Conservation (phyloP, 2,888 invertebrate species). For the Lasioglossum vierecki region DNA sequence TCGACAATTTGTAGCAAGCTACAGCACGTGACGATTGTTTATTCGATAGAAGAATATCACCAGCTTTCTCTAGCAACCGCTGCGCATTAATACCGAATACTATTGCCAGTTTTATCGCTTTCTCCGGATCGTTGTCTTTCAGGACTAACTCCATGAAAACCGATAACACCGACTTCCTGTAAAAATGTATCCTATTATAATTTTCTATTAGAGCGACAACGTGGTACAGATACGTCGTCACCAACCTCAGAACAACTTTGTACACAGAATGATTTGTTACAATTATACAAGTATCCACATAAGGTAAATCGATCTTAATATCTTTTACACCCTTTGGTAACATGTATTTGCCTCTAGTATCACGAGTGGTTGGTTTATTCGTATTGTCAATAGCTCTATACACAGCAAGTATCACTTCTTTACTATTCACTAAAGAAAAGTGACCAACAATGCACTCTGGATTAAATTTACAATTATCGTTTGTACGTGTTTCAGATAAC, state of each 20-base stretch:
- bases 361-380: slow-evolving; percentile 74
- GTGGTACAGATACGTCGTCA: slow-evolving; percentile 31
- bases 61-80: slow-evolving; percentile 90
- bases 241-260: slow-evolving; percentile 86
- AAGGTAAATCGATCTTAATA: slow-evolving; percentile 83
- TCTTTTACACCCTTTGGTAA: slow-evolving; percentile 84
- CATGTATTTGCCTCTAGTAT: slow-evolving; percentile 78
- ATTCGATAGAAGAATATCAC: slow-evolving; percentile 91
- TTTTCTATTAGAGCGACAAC: not conserved
- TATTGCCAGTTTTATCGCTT: slow-evolving; percentile 86
- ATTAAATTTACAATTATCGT: slow-evolving; percentile 86
- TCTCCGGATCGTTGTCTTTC: slow-evolving; percentile 85
- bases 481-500: slow-evolving; percentile 85
- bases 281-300: slow-evolving; percentile 86
- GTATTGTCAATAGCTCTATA: slow-evolving; percentile 84
- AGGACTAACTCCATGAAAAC: slow-evolving; percentile 86
- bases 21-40: slow-evolving; percentile 91
- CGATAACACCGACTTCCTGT: slow-evolving; percentile 83
- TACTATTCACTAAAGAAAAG: slow-evolving; percentile 85
- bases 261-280: slow-evolving; percentile 87
- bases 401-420: slow-evolving; percentile 85
- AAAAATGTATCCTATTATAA: slow-evolving; percentile 51
- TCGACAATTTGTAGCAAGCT: slow-evolving; percentile 91
- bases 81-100: slow-evolving; percentile 88
- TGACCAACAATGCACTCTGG: slow-evolving; percentile 86